Base-by-base conservation (phyloP, 2,888 invertebrate genomes). In the Podotricha telesiphe region DNA sequence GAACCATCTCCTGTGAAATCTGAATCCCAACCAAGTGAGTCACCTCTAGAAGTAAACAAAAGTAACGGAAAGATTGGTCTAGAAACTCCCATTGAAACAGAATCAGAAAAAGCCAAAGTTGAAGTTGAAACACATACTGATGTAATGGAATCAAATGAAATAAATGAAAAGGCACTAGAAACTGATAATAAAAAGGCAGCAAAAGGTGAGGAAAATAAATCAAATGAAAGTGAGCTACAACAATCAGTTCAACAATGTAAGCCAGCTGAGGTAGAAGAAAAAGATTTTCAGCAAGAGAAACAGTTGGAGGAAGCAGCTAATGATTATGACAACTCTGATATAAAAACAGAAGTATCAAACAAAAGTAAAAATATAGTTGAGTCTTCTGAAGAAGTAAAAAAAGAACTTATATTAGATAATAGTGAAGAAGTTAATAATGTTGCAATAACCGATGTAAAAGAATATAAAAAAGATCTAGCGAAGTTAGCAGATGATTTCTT, bases 401-500 rank as follows among this genome's bases (percentile, higher is more conserved):
- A 37, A 47, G 34, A 11, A 42, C 8, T 22, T 47, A 51, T 55
- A 65, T 22, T 19, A 62, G 19, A 51, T 45, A 59, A 4, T 42
- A 45, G 53, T 62, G 51, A 66, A 19, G 47, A 37, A 20, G 40
- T 19, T 2, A 62, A 51, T 37, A 50, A 48, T 7, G 61, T 20
- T 50, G 19, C 53, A 22, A 68, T 84, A 42, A 74, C 81, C 45
- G 80, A 82, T 45, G 76, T 78, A 51, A 73, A 77, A 22, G 80
- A 81, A 69, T 76, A 76, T 64, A 82, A 78, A 45, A 81, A 80
- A 65, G 84, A 86, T 72, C 76, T 78, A 42, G 80, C 73, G 10
- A 82, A 82, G 68, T 74, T 78, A 7, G 81, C 83, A 10, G 84
- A 85, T 55, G 85, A 87, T n/a, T 87, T 90, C 72, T 78, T 91